Percentiles rank a stretch among this genome's conserved stretches.
phyloP scores from a whole-genome alignment of 2,113 vertebrate genomes.

The Chaenogobius annularis region DNA sequence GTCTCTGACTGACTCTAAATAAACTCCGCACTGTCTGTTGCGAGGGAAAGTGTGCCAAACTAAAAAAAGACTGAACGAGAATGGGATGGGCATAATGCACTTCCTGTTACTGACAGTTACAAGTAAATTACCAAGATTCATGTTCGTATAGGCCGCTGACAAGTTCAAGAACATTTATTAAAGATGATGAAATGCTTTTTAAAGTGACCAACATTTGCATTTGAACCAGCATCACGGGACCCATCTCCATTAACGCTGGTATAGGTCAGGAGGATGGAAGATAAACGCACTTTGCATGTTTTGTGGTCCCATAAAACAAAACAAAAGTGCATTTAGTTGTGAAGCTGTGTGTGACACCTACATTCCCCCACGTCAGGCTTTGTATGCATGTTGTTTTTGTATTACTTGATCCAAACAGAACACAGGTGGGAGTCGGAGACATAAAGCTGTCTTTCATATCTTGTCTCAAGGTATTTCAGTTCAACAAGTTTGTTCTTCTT shows the following conservation, averaged over 20 bases:
- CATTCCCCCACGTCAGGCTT: neutral
- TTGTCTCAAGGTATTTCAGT: neutral
- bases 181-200: neutral
- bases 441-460: neutral
- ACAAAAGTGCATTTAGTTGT: neutral
- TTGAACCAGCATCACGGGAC: no score
- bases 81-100: neutral
- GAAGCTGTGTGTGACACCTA: neutral
- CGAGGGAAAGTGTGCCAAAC: constrained; percentile 26
- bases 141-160: neutral
- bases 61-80: neutral
- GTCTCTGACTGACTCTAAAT: constrained; percentile 48
- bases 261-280: no score
- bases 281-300: neutral
- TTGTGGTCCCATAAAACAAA: neutral
- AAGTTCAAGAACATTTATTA: neutral
- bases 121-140: neutral
- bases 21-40: constrained; percentile 22
- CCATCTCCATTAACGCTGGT: no score
- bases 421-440: neutral
- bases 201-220: neutral
- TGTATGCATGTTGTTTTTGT: neutral
- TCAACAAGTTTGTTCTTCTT: neutral
- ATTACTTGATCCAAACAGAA: neutral
- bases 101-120: constrained; percentile 14